Conservation (phyloP, 2,888 invertebrate genomes). For the Trichogramma dendrolimi region DNA sequence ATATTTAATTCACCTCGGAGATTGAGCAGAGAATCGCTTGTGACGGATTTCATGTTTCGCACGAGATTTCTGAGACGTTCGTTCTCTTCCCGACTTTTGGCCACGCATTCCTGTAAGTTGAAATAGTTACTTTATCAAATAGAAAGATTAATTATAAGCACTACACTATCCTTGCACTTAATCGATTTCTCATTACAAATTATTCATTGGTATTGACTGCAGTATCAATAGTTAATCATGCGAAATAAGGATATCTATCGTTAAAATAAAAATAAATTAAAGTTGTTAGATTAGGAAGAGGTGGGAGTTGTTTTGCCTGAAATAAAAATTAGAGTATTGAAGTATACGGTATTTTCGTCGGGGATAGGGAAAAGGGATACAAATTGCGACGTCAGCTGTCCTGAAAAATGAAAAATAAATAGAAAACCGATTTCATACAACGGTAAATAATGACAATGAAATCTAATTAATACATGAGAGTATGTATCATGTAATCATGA, state of each 20-base stretch:
- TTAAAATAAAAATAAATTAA: too few species aligned
- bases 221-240: too few species aligned
- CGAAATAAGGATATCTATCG: too few species aligned
- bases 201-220: too few species aligned
- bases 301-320: too few species aligned
- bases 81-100: conserved; percentile 63
- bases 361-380: conserved; percentile 29
- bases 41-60: conserved; percentile 39
- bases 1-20: conserved; percentile 61
- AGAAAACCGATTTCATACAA: too few species aligned
- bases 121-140: not conserved
- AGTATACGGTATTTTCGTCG: not conserved
- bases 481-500: too few species aligned
- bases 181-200: conserved; percentile 2
- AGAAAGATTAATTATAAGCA: not conserved
- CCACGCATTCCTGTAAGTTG: conserved; percentile 68
- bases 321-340: too few species aligned
- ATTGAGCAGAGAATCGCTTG: conserved; percentile 41
- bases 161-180: not conserved
- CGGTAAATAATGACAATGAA: too few species aligned
- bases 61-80: conserved; percentile 55
- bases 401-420: conserved; percentile 39
- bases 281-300: too few species aligned
- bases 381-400: conserved; percentile 52
- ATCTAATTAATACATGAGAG: too few species aligned